These are phyloP conservation scores for Epizoanthus ramosus DNA, from an alignment of 92 coral and sea anemone species.

Conservation along the genomic window DNA sequence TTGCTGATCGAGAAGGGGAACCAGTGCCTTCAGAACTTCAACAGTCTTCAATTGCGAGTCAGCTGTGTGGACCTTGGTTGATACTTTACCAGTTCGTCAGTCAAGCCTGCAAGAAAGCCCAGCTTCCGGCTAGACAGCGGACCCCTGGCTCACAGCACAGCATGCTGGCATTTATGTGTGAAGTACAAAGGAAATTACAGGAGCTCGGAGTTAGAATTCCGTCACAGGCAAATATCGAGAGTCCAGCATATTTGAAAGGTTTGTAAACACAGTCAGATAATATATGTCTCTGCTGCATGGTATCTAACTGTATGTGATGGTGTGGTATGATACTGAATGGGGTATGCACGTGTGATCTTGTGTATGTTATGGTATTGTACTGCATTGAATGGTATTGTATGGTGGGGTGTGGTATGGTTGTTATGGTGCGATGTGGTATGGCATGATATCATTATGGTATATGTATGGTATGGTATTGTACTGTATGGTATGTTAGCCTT, in stretches of 20 bases:
- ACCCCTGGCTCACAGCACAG: slow-evolving; percentile 44
- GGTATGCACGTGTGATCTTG: too few relatives aligned
- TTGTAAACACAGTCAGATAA: neutral
- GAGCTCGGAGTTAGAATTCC: slow-evolving; percentile 76
- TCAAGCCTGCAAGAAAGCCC: slow-evolving; percentile 47
- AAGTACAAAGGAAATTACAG: slow-evolving; percentile 87
- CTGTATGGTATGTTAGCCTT: too few relatives aligned
- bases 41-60: slow-evolving; percentile 54
- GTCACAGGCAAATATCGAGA: slow-evolving; percentile 22
- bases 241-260: slow-evolving; percentile 23
- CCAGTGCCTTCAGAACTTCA: neutral
- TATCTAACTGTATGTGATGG: too few relatives aligned
- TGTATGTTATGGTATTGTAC: too few relatives aligned
- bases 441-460: too few relatives aligned
- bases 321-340: too few relatives aligned
- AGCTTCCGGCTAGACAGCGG: slow-evolving; percentile 13
- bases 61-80: slow-evolving; percentile 83
- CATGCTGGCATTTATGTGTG: slow-evolving; percentile 68
- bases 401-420: too few relatives aligned
- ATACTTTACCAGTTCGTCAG: slow-evolving; percentile 80
- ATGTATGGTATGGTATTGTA: too few relatives aligned
- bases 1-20: neutral
- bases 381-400: too few relatives aligned
- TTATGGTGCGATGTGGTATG: too few relatives aligned
- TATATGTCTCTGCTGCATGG: neutral